phyloP scores from a whole-genome alignment of 2,113 vertebrate species.

The Azemiops feae region DNA sequence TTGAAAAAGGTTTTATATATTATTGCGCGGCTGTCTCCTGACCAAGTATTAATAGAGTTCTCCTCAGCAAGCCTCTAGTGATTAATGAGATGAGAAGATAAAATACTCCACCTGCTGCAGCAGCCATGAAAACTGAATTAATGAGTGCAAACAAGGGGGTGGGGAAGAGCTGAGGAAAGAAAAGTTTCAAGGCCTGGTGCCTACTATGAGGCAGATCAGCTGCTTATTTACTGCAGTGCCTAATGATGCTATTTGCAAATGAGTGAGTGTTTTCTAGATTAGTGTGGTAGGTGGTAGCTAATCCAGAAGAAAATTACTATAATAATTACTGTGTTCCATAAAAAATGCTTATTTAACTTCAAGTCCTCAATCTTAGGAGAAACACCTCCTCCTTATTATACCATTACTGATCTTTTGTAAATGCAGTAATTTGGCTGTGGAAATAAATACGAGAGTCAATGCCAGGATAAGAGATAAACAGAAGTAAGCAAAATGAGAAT shows the following conservation, averaged over 20 bases:
- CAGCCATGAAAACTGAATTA: conserved; percentile 67
- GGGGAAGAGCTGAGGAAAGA: not conserved
- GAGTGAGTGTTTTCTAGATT: conserved; percentile 56
- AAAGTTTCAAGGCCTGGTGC: conserved; percentile 38
- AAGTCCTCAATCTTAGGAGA: conserved; percentile 42
- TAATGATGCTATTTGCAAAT: conserved; percentile 57
- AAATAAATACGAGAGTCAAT: conserved; percentile 40
- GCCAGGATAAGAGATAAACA: not conserved
- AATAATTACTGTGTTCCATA: conserved; percentile 49
- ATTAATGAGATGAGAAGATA: conserved; percentile 74
- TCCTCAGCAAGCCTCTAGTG: conserved; percentile 63
- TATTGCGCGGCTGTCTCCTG: conserved; percentile 54
- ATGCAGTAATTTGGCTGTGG: conserved; percentile 46
- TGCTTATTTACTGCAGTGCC: conserved; percentile 51
- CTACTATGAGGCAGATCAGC: conserved; percentile 48
- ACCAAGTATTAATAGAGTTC: conserved; percentile 68
- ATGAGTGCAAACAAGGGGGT: conserved; percentile 44
- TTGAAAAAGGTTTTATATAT: conserved; percentile 58
- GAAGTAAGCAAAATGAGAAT: not conserved
- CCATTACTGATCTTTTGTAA: conserved; percentile 34
- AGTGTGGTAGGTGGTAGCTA: conserved; percentile 50
- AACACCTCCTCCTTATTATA: conserved; percentile 42
- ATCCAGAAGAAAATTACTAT: conserved; percentile 54
- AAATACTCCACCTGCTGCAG: conserved; percentile 69
- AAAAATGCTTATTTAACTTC: conserved; percentile 41